Conservation (phyloP, 2,113 vertebrate species). For the Cervus canadensis region DNA sequence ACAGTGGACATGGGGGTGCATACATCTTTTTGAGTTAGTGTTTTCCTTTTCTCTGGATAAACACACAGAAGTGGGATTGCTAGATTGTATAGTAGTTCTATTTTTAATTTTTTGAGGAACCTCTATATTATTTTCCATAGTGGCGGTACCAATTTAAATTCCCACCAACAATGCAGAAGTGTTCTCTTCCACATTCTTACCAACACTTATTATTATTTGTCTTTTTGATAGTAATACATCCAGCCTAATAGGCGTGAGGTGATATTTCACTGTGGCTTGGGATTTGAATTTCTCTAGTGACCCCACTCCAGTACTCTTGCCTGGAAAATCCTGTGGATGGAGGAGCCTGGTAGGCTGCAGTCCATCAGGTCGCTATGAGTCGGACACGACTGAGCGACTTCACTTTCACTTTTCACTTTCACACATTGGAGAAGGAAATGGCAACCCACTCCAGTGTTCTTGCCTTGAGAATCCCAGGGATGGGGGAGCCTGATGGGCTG, state of each 20-base stretch:
- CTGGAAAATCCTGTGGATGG: no score
- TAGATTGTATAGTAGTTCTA: background rate
- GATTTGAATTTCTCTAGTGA: background rate
- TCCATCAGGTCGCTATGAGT: no score
- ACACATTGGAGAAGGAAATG: no score
- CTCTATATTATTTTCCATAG: background rate
- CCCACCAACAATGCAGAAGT: background rate
- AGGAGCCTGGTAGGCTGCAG: no score
- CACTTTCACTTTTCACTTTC: no score
- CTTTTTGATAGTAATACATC: background rate
- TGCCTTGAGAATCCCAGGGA: no score
- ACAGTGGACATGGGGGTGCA: background rate
- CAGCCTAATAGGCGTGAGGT: background rate
- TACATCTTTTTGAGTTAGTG: background rate
- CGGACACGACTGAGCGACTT: no score
- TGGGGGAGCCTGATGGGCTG: no score
- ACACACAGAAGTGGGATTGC: background rate
- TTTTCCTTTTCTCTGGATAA: background rate
- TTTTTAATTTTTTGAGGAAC: background rate
- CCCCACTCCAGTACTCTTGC: no score
- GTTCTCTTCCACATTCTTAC: background rate
- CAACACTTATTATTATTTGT: background rate
- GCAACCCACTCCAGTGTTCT: no score
- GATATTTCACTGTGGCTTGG: background rate
- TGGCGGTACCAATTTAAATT: background rate